phyloP scores from a whole-genome alignment of 2,113 vertebrate species.

The Alaudala cheleensis region DNA sequence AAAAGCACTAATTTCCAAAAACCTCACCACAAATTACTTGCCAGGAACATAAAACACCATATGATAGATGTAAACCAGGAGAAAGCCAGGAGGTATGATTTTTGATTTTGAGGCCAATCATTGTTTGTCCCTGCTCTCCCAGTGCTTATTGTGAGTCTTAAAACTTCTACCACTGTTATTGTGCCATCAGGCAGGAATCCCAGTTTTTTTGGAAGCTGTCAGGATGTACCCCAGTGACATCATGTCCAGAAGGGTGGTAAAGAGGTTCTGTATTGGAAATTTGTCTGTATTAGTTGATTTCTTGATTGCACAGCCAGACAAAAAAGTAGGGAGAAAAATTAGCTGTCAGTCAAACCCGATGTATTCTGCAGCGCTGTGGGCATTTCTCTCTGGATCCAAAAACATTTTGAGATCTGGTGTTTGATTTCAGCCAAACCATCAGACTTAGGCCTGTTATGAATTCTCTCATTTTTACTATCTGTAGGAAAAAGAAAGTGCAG shows the following conservation, averaged over 20 bases:
- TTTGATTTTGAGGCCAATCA: neutral
- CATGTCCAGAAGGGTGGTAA: neutral
- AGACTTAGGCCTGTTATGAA: neutral
- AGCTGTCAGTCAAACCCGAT: neutral
- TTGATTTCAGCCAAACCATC: neutral
- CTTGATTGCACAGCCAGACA: neutral
- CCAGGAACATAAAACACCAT: neutral
- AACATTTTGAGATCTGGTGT: neutral
- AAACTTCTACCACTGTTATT: neutral
- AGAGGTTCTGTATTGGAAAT: neutral
- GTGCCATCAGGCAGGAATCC: neutral
- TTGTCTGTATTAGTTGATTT: neutral
- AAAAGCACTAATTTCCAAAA: neutral
- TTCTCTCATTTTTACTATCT: neutral
- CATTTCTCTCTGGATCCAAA: neutral
- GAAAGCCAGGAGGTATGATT: neutral
- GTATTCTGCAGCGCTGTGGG: neutral
- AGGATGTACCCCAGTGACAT: neutral
- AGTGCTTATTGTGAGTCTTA: neutral
- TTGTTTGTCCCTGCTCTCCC: neutral
- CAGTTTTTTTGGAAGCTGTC: neutral
- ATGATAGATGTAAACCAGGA: neutral
- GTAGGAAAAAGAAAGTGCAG: neutral
- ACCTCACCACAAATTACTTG: neutral
- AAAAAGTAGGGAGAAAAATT: neutral